These are phyloP conservation scores for Eupelmus urozonus DNA, from an alignment of 2,888 invertebrate genomes.

Conservation along the genomic window DNA sequence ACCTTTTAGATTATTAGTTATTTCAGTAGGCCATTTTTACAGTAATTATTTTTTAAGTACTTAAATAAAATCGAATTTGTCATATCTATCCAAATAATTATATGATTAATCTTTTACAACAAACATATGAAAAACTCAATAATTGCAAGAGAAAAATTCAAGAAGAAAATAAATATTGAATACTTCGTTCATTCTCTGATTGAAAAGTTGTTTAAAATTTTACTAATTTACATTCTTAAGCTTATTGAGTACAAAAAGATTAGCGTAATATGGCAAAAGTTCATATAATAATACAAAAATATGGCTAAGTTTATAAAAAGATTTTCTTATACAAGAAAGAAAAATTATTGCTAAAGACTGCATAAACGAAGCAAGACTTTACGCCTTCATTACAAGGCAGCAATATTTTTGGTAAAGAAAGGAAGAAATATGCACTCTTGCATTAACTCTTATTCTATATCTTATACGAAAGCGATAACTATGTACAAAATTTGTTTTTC, in stretches of 20 bases:
- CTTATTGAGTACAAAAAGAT: constrained; percentile 6
- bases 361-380: constrained; percentile 23
- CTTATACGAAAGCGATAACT: background rate
- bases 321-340: constrained; percentile 7
- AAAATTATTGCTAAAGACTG: constrained; percentile 20
- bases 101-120: background rate
- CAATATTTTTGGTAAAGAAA: constrained; percentile 50
- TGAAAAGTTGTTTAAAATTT: background rate
- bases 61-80: background rate
- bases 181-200: constrained; percentile 14
- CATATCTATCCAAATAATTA: no score
- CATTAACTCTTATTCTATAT: constrained; percentile 30
- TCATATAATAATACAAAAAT: constrained; percentile 22
- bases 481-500: constrained; percentile 26
- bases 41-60: background rate
- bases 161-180: background rate
- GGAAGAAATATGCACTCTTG: constrained; percentile 39
- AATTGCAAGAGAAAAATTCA: background rate
- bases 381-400: constrained; percentile 17
- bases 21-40: background rate
- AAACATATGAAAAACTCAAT: background rate
- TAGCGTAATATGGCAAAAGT: constrained; percentile 17
- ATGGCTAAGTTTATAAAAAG: constrained; percentile 13
- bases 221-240: background rate
- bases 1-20: background rate